Base-by-base conservation (phyloP, 1,140 invertebrate species). In the Eriocheir sinensis region DNA sequence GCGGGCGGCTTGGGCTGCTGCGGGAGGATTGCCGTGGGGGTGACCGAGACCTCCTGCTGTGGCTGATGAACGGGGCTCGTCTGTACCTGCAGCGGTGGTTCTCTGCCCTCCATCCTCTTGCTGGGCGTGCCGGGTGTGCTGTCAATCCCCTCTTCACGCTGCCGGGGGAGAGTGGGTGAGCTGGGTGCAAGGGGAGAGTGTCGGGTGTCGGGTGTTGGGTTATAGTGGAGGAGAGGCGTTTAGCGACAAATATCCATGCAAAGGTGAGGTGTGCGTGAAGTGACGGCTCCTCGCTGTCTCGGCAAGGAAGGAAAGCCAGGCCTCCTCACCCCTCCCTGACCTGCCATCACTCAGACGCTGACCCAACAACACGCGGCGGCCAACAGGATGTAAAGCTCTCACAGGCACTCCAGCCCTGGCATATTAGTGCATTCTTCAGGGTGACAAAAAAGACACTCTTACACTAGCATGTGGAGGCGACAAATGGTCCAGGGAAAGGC, bases 71-170 rank as follows among this genome's bases (percentile, higher is more conserved):
- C 85, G 38, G 86, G 90, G 36, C 88, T 91, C 34, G 91, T 85
- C n/a, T 95, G 90, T 53, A 83, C 91, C n/a, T 96, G 93, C 21
- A 72, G 95, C 32, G 95, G 96, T 90, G 94, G 95, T 72, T 89
- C 95, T 53, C 93, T 96, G 17, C 72, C 96, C 32, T 96, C 91
- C 17, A 92, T 93, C 38, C 81, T 91, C 83, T 95, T 93, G 89
- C 92, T 95, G 92, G 91, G 91, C 60, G 93, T 95, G 36, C 91
- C 91, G 12, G 94, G 94, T 0, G 94, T 91, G 92, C 94, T 95
- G 91, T 95, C 94, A 38, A 36, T 81, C 48, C 83, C 91, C 34
- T 95, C 94, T 34, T 95, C 94, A 36, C 91, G 90, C 91, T 95
- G 94, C 91, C n/a, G 79, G n/a, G 81, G 21, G 41, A 9, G 81